A percentile compares a stretch with the other conserved stretches of the same genome.
phyloP scores from a whole-genome alignment of 2,888 invertebrate genomes.

The Eristalis intricaria region DNA sequence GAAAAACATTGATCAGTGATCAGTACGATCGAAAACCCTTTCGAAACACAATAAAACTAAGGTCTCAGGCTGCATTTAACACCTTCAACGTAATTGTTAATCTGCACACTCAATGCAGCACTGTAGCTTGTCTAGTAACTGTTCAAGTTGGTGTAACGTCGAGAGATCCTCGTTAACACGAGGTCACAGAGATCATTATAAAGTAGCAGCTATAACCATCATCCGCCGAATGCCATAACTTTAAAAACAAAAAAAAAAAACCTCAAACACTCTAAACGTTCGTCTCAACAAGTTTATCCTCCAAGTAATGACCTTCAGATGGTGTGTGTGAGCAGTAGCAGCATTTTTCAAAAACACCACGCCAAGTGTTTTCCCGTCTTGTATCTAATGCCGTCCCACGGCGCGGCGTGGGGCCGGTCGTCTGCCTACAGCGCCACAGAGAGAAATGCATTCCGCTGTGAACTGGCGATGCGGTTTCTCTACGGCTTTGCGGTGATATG shows the following conservation, averaged over 20 bases:
- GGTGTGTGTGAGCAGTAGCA: constrained; percentile 39
- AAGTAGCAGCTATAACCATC: constrained; percentile 12
- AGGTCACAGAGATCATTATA: constrained; percentile 41
- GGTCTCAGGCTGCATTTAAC: background rate
- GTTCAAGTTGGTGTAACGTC: background rate
- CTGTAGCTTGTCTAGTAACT: background rate
- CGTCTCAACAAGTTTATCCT: constrained; percentile 35
- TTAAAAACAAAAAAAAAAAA: constrained; percentile 32
- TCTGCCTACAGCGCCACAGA: constrained; percentile 15
- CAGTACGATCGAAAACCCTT: background rate
- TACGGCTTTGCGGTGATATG: constrained; percentile 46
- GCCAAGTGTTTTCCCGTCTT: constrained; percentile 10
- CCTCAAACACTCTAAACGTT: constrained; percentile 16
- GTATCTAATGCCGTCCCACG: constrained; percentile 18
- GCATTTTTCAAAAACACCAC: constrained; percentile 40
- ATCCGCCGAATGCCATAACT: constrained; percentile 20
- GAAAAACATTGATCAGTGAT: no score
- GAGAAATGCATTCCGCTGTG: constrained; percentile 52
- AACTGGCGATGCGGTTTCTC: constrained; percentile 57
- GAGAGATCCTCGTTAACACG: background rate
- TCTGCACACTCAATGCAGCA: background rate
- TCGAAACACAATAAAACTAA: background rate
- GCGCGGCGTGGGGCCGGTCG: background rate
- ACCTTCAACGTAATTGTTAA: background rate
- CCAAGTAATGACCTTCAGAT: constrained; percentile 67